phyloP scores from a whole-genome alignment of 2,797 vertebrate genomes.

The Gymnoscopelus braueri region DNA sequence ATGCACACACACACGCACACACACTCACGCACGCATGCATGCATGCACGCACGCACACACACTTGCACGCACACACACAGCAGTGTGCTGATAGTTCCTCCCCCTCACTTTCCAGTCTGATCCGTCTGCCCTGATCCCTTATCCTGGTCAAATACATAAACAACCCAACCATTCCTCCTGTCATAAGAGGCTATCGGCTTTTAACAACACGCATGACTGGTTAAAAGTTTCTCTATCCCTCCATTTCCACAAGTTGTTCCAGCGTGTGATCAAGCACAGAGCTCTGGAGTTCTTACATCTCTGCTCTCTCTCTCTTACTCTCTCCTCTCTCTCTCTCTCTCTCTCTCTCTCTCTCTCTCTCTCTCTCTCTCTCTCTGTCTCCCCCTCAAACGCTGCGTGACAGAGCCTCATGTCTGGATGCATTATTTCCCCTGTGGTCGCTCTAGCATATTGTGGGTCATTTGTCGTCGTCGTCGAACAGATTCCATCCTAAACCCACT shows the following conservation, averaged over 20 bases:
- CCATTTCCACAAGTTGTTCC: slow-evolving; percentile 11
- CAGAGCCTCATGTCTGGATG: slow-evolving; percentile 73
- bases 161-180: slow-evolving; percentile 69
- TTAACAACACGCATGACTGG: slow-evolving; percentile 74
- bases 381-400: slow-evolving; percentile 47
- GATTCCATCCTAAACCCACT: slow-evolving; percentile 64
- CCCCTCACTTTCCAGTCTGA: slow-evolving; percentile 49
- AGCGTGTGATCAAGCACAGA: no score
- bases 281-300: no score
- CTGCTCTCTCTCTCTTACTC: no score
- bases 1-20: background rate
- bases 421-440: slow-evolving; percentile 81
- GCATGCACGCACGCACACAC: slow-evolving; percentile 15
- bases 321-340: slow-evolving; percentile 7
- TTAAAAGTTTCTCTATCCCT: slow-evolving; percentile 75
- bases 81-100: slow-evolving; percentile 23
- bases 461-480: slow-evolving; percentile 77
- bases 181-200: slow-evolving; percentile 78
- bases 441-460: slow-evolving; percentile 79
- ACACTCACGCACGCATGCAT: background rate
- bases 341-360: slow-evolving; percentile 9
- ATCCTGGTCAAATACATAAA: slow-evolving; percentile 77
- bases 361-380: slow-evolving; percentile 11
- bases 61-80: slow-evolving; percentile 14
- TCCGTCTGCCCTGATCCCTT: slow-evolving; percentile 56